These are phyloP conservation scores for Sternarchorhynchus goeldii DNA, from an alignment of 2,797 vertebrate genomes.

Conservation along the genomic window DNA sequence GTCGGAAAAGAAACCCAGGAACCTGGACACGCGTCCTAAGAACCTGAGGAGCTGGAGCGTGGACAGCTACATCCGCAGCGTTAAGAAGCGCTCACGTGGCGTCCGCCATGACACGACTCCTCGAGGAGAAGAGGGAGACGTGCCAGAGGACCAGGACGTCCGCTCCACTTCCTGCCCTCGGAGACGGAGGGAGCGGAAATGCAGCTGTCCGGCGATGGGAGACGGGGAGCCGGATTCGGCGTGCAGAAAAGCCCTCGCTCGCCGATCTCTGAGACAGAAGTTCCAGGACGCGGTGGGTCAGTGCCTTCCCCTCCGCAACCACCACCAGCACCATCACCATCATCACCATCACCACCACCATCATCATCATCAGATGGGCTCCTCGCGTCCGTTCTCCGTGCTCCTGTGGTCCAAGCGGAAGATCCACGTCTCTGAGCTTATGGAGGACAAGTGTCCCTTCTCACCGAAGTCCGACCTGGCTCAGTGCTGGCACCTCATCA, in stretches of 20 bases:
- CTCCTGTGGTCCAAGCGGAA: constrained; percentile 90
- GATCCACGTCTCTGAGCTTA: constrained; percentile 93
- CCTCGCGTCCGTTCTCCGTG: constrained; percentile 71
- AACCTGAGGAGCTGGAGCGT: constrained; percentile 88
- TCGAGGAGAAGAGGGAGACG: constrained; percentile 63
- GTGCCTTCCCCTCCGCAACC: constrained; percentile 90
- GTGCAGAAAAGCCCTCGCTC: constrained; percentile 85
- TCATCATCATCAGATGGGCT: constrained; percentile 62
- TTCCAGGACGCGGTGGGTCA: constrained; percentile 94
- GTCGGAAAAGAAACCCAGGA: constrained; percentile 79
- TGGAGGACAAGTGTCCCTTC: constrained; percentile 95
- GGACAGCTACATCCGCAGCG: constrained; percentile 90
- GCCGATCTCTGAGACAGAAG: constrained; percentile 91
- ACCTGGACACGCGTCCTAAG: constrained; percentile 87
- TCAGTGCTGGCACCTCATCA: constrained; percentile 93
- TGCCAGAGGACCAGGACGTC: constrained; percentile 61
- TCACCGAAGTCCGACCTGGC: constrained; percentile 91
- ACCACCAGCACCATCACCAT: constrained; percentile 78
- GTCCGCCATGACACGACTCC: constrained; percentile 75
- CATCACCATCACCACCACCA: constrained; percentile 72
- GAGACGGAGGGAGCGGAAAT: constrained; percentile 84
- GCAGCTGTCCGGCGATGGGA: constrained; percentile 81
- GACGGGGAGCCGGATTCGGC: constrained; percentile 81
- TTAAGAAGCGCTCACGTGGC: constrained; percentile 89
- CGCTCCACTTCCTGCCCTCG: constrained; percentile 74